Evolutionary conservation across 2,797 vertebrate species (phyloP).

Genomic region (Falco naumanni): DNA sequence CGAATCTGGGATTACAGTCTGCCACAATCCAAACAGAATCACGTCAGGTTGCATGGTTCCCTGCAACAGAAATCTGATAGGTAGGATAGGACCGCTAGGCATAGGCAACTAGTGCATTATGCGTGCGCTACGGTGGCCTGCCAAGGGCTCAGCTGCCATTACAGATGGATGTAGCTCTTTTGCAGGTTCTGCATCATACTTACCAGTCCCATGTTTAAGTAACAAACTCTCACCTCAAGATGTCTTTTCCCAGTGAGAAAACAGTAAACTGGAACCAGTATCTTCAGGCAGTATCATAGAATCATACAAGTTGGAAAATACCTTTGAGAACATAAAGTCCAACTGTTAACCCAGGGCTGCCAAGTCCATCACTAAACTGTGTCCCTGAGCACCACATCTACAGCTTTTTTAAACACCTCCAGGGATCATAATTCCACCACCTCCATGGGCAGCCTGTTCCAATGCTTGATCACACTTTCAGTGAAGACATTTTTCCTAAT

Average conservation of each 20-base stretch:
- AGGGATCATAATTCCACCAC: too few species aligned
- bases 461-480: too few species aligned
- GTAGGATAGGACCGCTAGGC: not conserved
- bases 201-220: conserved; percentile 30
- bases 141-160: conserved; percentile 52
- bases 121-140: not conserved
- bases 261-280: not conserved
- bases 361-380: too few species aligned
- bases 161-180: conserved; percentile 34
- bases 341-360: too few species aligned
- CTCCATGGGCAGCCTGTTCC: too few species aligned
- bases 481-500: too few species aligned
- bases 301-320: too few species aligned
- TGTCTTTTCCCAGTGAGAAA: conserved; percentile 28
- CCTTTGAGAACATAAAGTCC: too few species aligned
- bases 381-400: too few species aligned
- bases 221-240: conserved; percentile 37
- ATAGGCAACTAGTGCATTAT: not conserved
- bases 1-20: not conserved
- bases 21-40: not conserved
- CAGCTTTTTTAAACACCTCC: too few species aligned
- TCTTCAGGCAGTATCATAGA: not conserved
- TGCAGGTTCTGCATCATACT: not conserved
- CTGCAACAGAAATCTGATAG: not conserved
- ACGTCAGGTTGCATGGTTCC: not conserved